Evolutionary conservation across 1,140 invertebrate genomes (phyloP).

Genomic region (Mya arenaria): DNA sequence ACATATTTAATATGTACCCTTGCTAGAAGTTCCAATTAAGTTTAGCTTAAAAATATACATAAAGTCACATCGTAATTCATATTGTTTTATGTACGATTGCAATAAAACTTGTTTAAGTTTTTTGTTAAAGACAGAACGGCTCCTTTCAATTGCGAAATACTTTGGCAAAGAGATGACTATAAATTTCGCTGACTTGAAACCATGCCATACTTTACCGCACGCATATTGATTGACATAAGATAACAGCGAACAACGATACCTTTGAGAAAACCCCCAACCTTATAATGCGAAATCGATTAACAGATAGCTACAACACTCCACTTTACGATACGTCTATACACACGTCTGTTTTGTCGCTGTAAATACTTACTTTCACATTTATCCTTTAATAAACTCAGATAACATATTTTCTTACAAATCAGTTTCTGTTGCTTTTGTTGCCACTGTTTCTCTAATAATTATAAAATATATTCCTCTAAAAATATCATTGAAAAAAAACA

Average conservation of each 20-base stretch:
- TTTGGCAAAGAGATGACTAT: not conserved
- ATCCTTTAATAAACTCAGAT: not conserved
- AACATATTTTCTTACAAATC: not conserved
- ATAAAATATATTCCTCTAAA: too few relatives aligned
- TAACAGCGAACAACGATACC: slow-evolving; percentile 1
- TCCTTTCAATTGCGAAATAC: not conserved
- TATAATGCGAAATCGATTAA: slow-evolving; percentile 49
- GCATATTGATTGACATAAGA: slow-evolving; percentile 18
- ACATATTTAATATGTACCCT: too few relatives aligned
- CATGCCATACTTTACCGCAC: slow-evolving; percentile 39
- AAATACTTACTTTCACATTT: not conserved
- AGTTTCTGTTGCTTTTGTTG: not conserved
- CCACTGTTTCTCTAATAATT: not conserved
- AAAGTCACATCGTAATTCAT: too few relatives aligned
- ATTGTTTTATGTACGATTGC: too few relatives aligned
- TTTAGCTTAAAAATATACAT: too few relatives aligned
- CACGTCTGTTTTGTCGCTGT: slow-evolving; percentile 18
- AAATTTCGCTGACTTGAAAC: not conserved
- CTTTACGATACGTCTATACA: slow-evolving; percentile 31
- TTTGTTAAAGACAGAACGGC: too few relatives aligned
- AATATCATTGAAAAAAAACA: too few relatives aligned
- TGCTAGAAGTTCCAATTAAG: too few relatives aligned
- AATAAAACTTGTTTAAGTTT: too few relatives aligned
- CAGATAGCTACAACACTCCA: slow-evolving; percentile 26
- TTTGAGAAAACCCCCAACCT: slow-evolving; percentile 16